phyloP scores from a whole-genome alignment of 2,797 vertebrate genomes.

The Coreius guichenoti region DNA sequence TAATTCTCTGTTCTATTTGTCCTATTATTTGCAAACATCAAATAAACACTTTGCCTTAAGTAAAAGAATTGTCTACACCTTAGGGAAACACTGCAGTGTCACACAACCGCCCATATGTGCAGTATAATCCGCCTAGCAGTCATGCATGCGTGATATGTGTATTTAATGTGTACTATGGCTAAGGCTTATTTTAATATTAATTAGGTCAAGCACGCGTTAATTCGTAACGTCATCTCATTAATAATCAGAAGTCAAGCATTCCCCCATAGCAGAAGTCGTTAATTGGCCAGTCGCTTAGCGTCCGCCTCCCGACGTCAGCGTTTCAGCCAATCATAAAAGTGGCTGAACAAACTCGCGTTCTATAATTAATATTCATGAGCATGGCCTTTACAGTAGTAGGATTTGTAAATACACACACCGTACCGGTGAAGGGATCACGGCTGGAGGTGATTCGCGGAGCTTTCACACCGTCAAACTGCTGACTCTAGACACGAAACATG shows the following conservation, averaged over 20 bases:
- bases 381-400: neutral
- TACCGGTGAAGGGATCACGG: slow-evolving; percentile 31
- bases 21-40: neutral
- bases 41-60: slow-evolving; percentile 2
- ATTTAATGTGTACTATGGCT: slow-evolving; percentile 6
- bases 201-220: neutral
- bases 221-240: neutral
- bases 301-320: neutral
- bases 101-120: slow-evolving; percentile 2
- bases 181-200: slow-evolving; percentile 30
- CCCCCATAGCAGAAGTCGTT: neutral
- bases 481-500: slow-evolving; percentile 58
- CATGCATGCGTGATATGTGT: neutral
- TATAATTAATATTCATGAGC: slow-evolving; percentile 10
- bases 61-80: neutral
- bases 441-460: slow-evolving; percentile 33
- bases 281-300: neutral
- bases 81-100: neutral
- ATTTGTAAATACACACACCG: slow-evolving; percentile 1
- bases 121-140: neutral
- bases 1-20: neutral
- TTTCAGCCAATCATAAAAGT: slow-evolving; percentile 3
- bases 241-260: neutral
- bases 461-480: slow-evolving; percentile 55
- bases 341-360: neutral